Conservation (phyloP, 2,113 vertebrate species). For the Triplophysa dalaica region DNA sequence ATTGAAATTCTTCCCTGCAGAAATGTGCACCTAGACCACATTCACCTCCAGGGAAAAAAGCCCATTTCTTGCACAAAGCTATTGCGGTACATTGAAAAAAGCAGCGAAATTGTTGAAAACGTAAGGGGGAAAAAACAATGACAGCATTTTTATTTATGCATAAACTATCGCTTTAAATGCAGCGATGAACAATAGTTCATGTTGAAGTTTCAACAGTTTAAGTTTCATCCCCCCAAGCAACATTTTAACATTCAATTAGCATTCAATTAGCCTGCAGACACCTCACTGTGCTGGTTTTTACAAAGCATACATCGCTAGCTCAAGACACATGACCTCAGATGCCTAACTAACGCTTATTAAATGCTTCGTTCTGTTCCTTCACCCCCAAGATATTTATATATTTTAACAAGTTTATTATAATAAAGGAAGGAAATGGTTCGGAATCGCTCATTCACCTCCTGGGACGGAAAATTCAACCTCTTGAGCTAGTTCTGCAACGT, state of each 20-base stretch:
- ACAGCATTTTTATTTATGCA: too few relatives aligned
- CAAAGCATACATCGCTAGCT: conserved; percentile 15
- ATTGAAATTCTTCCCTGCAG: too few relatives aligned
- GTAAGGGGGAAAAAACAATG: too few relatives aligned
- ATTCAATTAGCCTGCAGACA: conserved; percentile 38
- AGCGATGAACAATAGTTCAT: not conserved
- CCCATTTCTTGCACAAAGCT: too few relatives aligned
- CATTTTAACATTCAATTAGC: conserved; percentile 39
- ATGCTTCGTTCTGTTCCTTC: conserved; percentile 36
- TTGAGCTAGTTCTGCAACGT: conserved; percentile 48
- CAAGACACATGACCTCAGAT: conserved; percentile 48
- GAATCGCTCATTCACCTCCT: conserved; percentile 14
- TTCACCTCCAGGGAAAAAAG: too few relatives aligned
- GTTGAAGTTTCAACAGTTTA: not conserved
- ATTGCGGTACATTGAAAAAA: too few relatives aligned
- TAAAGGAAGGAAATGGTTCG: conserved; percentile 44
- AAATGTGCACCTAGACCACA: too few relatives aligned
- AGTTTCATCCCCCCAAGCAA: conserved; percentile 17
- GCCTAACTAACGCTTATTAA: conserved; percentile 55
- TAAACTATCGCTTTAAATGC: too few relatives aligned
- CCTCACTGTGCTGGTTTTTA: conserved; percentile 4
- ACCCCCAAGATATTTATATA: conserved; percentile 58
- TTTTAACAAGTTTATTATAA: conserved; percentile 38
- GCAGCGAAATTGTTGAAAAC: too few relatives aligned
- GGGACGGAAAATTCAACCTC: conserved; percentile 51